Evolutionary conservation across 2,797 vertebrate genomes (phyloP).

Genomic region (Fratercula arctica): DNA sequence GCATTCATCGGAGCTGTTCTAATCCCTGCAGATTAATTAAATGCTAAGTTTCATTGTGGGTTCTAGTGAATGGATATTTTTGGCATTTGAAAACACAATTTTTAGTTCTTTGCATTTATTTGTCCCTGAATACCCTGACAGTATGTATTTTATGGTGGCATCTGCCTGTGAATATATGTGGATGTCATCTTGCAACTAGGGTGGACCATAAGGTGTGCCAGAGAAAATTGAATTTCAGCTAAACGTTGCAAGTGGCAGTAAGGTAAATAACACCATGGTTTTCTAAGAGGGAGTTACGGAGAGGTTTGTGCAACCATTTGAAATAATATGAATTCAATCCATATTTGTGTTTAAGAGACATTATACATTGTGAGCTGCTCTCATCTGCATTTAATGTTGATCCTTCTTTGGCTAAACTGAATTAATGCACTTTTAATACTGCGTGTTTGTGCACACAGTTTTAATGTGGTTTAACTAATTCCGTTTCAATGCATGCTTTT

Average conservation of each 20-base stretch:
- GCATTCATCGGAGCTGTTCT: background rate
- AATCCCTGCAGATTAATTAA: conserved; percentile 18
- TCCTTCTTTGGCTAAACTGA: background rate
- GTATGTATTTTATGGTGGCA: background rate
- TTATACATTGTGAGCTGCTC: background rate
- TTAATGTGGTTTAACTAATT: background rate
- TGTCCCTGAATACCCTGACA: background rate
- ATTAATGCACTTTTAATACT: background rate
- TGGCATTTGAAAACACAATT: background rate
- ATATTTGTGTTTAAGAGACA: background rate
- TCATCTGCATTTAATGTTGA: background rate
- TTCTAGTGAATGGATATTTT: background rate
- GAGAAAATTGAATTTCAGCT: background rate
- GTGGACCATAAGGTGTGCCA: background rate
- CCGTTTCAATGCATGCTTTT: background rate
- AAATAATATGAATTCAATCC: background rate
- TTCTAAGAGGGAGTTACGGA: background rate
- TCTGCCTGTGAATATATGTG: background rate
- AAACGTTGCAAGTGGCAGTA: background rate
- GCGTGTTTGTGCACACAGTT: background rate
- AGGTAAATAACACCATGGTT: background rate
- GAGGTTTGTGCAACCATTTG: background rate
- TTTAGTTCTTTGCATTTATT: background rate
- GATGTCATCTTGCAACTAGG: background rate
- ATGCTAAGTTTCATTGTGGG: background rate